Evolutionary conservation across 2,888 invertebrate genomes (phyloP).

Genomic region (Andrena bicolor): DNA sequence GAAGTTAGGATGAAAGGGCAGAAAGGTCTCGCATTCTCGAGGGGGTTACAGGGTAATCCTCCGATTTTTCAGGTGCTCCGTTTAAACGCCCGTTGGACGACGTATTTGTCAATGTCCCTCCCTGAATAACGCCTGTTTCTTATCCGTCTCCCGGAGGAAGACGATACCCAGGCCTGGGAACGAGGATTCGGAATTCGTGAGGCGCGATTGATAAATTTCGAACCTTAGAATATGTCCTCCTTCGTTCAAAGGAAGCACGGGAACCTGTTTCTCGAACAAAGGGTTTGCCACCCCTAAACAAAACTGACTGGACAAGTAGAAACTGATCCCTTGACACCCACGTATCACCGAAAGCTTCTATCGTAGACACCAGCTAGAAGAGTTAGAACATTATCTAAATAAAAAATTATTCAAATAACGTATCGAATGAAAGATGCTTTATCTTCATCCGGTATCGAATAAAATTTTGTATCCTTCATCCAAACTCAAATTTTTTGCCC

Average conservation of each 20-base stretch:
- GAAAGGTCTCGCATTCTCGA: conserved; percentile 46
- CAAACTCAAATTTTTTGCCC: too few species aligned
- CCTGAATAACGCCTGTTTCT: conserved; percentile 61
- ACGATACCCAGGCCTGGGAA: conserved; percentile 30
- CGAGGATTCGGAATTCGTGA: conserved; percentile 20
- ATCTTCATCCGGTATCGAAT: too few species aligned
- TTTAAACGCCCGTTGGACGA: conserved; percentile 46
- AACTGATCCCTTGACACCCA: neutral
- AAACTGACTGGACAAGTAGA: neutral
- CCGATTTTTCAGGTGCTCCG: conserved; percentile 78
- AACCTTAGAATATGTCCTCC: conserved; percentile 32
- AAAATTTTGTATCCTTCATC: too few species aligned
- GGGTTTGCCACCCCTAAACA: conserved; percentile 40
- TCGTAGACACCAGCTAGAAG: neutral
- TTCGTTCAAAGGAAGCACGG: conserved; percentile 45
- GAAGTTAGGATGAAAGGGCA: conserved; percentile 19
- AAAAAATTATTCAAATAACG: too few species aligned
- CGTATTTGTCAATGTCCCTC: conserved; percentile 70
- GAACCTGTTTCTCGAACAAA: conserved; percentile 19
- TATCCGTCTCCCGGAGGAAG: conserved; percentile 30
- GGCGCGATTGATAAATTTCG: conserved; percentile 63
- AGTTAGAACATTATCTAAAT: neutral
- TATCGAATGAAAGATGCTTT: too few species aligned
- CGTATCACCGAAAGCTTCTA: neutral
- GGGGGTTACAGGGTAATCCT: conserved; percentile 72